phyloP scores from a whole-genome alignment of 2,113 vertebrate genomes.

The Paraplagusia blochii region DNA sequence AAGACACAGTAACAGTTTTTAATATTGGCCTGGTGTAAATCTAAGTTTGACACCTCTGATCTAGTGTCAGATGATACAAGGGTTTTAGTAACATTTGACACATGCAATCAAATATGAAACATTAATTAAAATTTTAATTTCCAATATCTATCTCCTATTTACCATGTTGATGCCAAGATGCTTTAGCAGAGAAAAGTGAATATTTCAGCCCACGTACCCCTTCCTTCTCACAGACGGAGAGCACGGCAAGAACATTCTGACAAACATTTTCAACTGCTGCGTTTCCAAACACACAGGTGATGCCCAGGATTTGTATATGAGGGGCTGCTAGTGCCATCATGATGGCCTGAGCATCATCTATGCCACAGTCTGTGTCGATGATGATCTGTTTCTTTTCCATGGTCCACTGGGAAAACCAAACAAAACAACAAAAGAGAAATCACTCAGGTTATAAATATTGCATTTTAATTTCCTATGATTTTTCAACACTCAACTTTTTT shows the following conservation, averaged over 20 bases:
- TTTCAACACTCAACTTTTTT: too few species aligned
- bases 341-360: slow-evolving; percentile 79
- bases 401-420: not conserved
- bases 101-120: too few species aligned
- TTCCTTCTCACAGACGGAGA: slow-evolving; percentile 64
- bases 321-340: slow-evolving; percentile 73
- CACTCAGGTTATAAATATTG: too few species aligned
- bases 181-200: not conserved
- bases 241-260: slow-evolving; percentile 74
- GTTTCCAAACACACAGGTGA: slow-evolving; percentile 80
- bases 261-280: slow-evolving; percentile 69
- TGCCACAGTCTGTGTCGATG: slow-evolving; percentile 79
- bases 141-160: too few species aligned
- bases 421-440: not conserved
- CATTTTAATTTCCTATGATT: too few species aligned
- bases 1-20: too few species aligned
- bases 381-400: slow-evolving; percentile 74
- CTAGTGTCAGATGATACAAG: too few species aligned
- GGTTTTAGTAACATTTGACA: too few species aligned
- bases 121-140: too few species aligned
- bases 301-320: slow-evolving; percentile 61
- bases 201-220: slow-evolving; percentile 47
- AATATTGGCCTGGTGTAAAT: too few species aligned
- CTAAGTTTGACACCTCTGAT: too few species aligned
- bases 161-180: too few species aligned